phyloP scores from a whole-genome alignment of 2,888 invertebrate species.

The Drosophila paucipuncta region DNA sequence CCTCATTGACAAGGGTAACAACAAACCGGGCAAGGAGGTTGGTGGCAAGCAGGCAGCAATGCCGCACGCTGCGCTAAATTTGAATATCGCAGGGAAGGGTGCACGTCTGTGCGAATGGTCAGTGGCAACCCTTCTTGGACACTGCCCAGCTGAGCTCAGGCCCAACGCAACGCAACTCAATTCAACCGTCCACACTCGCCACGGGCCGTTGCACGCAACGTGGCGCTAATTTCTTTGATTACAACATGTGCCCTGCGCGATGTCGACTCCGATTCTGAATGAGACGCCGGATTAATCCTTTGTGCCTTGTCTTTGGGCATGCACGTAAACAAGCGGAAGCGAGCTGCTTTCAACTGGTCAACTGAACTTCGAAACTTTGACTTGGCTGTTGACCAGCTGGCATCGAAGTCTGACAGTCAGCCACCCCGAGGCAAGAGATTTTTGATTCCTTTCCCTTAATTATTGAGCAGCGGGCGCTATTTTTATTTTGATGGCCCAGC shows the following conservation, averaged over 20 bases:
- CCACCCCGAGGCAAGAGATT: slow-evolving; percentile 48
- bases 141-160: slow-evolving; percentile 40
- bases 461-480: slow-evolving; percentile 55
- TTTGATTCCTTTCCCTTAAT: slow-evolving; percentile 70
- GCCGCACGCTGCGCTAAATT: slow-evolving; percentile 70
- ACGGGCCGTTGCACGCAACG: slow-evolving; percentile 74
- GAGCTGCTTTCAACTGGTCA: slow-evolving; percentile 75
- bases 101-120: slow-evolving; percentile 34
- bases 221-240: slow-evolving; percentile 81
- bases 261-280: slow-evolving; percentile 40
- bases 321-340: slow-evolving; percentile 62
- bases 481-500: slow-evolving; percentile 18
- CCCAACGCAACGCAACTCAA: slow-evolving; percentile 28
- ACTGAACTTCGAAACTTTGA: slow-evolving; percentile 81
- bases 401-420: slow-evolving; percentile 12
- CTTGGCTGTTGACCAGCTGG: slow-evolving; percentile 53
- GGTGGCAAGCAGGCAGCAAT: slow-evolving; percentile 1
- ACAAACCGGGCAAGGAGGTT: background rate
- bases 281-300: slow-evolving; percentile 60
- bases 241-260: slow-evolving; percentile 64
- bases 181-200: slow-evolving; percentile 47
- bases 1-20: slow-evolving; percentile 50
- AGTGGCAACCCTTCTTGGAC: slow-evolving; percentile 68
- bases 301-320: slow-evolving; percentile 70
- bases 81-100: slow-evolving; percentile 51